Evolutionary conservation across 2,797 vertebrate genomes (phyloP).

Genomic region (Fringilla coelebs): DNA sequence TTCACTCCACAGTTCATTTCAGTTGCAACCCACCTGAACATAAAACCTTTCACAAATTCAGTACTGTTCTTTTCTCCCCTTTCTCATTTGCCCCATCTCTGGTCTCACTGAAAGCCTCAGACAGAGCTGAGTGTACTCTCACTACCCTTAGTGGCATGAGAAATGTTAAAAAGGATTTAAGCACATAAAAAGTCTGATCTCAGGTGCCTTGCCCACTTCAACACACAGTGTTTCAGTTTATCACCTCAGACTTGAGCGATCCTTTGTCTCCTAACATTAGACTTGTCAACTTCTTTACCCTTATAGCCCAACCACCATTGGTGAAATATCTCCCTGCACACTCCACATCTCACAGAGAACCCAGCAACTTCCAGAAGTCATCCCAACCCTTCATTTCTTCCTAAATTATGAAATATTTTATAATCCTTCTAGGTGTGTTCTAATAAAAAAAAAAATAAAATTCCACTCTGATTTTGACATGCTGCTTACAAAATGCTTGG

Average conservation of each 20-base stretch:
- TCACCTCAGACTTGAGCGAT: neutral
- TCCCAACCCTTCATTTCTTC: neutral
- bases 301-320: neutral
- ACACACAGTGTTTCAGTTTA: neutral
- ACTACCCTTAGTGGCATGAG: neutral
- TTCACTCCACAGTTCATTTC: neutral
- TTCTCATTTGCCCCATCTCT: neutral
- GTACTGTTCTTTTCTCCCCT: neutral
- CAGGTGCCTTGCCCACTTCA: neutral
- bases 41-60: neutral
- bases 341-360: neutral
- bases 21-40: neutral
- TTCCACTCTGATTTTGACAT: neutral
- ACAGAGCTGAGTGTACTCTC: neutral
- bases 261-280: neutral
- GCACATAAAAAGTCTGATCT: neutral
- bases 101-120: neutral
- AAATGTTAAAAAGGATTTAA: rapidly evolving
- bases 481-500: neutral
- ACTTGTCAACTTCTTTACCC: neutral
- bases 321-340: neutral
- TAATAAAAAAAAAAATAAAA: neutral
- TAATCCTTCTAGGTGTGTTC: neutral
- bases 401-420: neutral
- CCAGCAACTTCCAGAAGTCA: neutral